Conservation (phyloP, 2,888 invertebrate species). For the Temnothorax ravouxi region DNA sequence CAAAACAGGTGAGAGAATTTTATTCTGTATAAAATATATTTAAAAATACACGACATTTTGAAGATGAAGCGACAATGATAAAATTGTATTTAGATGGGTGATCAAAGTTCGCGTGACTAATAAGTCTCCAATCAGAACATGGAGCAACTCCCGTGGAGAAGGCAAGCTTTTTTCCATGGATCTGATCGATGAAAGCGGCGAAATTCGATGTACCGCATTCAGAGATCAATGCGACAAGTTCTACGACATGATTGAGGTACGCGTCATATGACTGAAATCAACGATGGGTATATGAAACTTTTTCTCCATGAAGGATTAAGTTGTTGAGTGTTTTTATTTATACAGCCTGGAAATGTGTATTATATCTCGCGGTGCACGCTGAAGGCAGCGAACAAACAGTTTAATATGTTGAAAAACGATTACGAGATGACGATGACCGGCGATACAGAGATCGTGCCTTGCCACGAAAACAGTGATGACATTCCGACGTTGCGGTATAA, state of each 20-base stretch:
- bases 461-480: slow-evolving; percentile 85
- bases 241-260: slow-evolving; percentile 95
- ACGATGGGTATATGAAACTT: neutral
- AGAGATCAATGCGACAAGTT: slow-evolving; percentile 95
- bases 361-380: slow-evolving; percentile 94
- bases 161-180: slow-evolving; percentile 98
- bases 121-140: slow-evolving; percentile 93
- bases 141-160: slow-evolving; percentile 97
- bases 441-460: slow-evolving; percentile 89
- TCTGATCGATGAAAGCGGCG: slow-evolving; percentile 97
- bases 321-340: slow-evolving; percentile 7
- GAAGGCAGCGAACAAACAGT: slow-evolving; percentile 98
- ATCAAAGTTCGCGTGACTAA: slow-evolving; percentile 95
- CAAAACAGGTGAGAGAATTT: slow-evolving; percentile 92
- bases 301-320: neutral
- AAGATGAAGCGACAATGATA: neutral
- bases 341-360: slow-evolving; percentile 93
- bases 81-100: slow-evolving; percentile 90
- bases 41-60: neutral
- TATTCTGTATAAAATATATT: neutral
- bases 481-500: slow-evolving; percentile 91
- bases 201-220: slow-evolving; percentile 97
- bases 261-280: slow-evolving; percentile 5
- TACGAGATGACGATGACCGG: slow-evolving; percentile 97
- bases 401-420: slow-evolving; percentile 94